Conservation (phyloP, 2,888 invertebrate species). For the Lochmaea crataegi region DNA sequence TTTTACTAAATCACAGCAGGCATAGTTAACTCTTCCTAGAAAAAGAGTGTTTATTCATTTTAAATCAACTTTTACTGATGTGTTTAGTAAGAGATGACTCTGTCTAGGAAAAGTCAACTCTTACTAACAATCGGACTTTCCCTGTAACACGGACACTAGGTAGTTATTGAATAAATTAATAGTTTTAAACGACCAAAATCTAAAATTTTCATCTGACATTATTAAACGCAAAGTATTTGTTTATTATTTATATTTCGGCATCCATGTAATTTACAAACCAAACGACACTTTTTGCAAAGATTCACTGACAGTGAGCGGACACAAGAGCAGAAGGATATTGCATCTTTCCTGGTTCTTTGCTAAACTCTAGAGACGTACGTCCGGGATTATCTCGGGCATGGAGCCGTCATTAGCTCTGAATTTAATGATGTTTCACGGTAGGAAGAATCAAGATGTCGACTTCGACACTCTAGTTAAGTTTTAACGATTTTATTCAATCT, state of each 20-base stretch:
- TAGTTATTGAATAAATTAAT: too few species aligned
- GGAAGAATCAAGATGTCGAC: constrained; percentile 54
- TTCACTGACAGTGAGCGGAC: constrained; percentile 8
- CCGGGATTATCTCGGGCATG: constrained; percentile 39
- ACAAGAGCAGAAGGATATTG: constrained; percentile 13
- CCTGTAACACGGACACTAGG: too few species aligned
- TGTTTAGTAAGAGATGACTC: too few species aligned
- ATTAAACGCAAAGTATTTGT: neutral
- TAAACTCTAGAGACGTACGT: constrained; percentile 33
- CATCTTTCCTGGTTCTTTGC: constrained; percentile 5
- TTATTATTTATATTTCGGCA: neutral
- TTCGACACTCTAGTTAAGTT: constrained; percentile 57
- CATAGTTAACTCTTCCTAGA: too few species aligned
- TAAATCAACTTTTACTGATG: too few species aligned
- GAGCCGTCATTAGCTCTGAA: constrained; percentile 57
- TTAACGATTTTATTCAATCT: constrained; percentile 56
- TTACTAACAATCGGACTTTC: too few species aligned
- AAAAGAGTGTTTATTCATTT: too few species aligned
- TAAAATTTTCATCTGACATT: too few species aligned
- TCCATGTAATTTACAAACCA: neutral
- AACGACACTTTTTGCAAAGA: constrained; percentile 7
- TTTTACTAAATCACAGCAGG: too few species aligned
- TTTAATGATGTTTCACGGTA: constrained; percentile 60
- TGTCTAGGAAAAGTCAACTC: too few species aligned
- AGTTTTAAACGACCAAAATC: too few species aligned